A percentile compares a stretch with the other conserved stretches of the same genome.
Conservation (phyloP, 2,888 invertebrate genomes). For the Latrodectus hesperus region DNA sequence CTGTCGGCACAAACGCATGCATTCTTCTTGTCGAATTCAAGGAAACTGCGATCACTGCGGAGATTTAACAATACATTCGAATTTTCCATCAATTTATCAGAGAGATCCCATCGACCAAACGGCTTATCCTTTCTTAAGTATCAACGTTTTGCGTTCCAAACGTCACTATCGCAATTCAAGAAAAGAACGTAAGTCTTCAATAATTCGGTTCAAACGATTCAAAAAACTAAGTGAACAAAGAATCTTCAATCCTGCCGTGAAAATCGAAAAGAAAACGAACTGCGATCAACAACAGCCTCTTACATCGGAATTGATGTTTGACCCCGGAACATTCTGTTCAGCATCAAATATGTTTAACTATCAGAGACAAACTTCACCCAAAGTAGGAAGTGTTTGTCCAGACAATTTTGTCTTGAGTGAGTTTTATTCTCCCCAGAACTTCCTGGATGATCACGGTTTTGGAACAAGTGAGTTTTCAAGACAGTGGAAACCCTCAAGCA, state of each 20-base stretch:
- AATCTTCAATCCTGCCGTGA: neutral
- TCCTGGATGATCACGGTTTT: conserved; percentile 63
- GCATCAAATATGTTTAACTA: conserved; percentile 51
- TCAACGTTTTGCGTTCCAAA: neutral
- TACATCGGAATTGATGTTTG: neutral
- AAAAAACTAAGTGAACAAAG: no score
- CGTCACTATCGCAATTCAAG: neutral
- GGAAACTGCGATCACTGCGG: conserved; percentile 95
- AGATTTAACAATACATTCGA: neutral
- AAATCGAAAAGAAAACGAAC: neutral
- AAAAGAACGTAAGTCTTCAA: neutral
- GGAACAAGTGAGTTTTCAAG: conserved; percentile 27
- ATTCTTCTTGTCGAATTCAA: conserved; percentile 93
- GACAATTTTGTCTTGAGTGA: conserved; percentile 50
- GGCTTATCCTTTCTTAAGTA: neutral
- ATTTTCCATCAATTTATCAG: neutral
- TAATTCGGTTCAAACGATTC: neutral
- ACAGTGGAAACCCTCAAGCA: conserved; percentile 80
- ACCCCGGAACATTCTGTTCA: neutral
- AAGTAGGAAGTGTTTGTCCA: conserved; percentile 69
- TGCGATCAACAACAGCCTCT: neutral
- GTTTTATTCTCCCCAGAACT: conserved; percentile 64
- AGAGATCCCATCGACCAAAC: neutral
- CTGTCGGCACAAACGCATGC: conserved; percentile 99
- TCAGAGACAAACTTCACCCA: conserved; percentile 68